Conservation (phyloP, 2,888 invertebrate species). For the Drosophila heteroneura region DNA sequence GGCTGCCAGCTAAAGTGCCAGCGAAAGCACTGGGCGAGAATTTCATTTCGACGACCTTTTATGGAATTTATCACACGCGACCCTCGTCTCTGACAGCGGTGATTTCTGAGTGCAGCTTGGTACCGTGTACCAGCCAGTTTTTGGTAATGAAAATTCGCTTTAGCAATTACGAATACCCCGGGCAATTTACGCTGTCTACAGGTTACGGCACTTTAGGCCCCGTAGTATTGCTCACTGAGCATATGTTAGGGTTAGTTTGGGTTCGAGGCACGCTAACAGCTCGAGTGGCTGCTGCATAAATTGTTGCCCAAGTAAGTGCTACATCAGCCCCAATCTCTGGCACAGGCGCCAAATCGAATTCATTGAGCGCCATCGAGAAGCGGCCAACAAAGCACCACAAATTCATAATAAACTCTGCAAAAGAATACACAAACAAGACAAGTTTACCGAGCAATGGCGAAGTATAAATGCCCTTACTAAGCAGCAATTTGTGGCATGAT, state of each 20-base stretch:
- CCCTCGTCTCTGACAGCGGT: slow-evolving; percentile 24
- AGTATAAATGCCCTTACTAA: background rate
- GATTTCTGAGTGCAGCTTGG: slow-evolving; percentile 32
- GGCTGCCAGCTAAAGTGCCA: slow-evolving; percentile 62
- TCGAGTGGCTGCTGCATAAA: slow-evolving; percentile 57
- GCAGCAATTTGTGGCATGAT: background rate
- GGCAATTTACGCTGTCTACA: slow-evolving; percentile 42
- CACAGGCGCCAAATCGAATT: slow-evolving; percentile 59
- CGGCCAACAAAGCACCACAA: slow-evolving; percentile 38
- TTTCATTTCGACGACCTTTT: slow-evolving; percentile 71
- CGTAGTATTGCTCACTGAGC: slow-evolving; percentile 3
- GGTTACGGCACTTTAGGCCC: slow-evolving; percentile 12
- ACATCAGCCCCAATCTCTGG: background rate
- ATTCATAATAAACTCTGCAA: slow-evolving; percentile 30
- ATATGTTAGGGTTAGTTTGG: slow-evolving; percentile 27
- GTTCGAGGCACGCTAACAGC: slow-evolving; percentile 45
- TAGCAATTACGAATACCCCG: slow-evolving; percentile 58
- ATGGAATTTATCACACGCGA: slow-evolving; percentile 73
- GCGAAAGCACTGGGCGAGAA: slow-evolving; percentile 52
- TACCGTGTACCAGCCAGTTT: slow-evolving; percentile 6
- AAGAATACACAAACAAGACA: background rate
- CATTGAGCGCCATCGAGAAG: slow-evolving; percentile 24
- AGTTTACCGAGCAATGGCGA: too few species aligned
- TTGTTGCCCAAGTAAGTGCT: slow-evolving; percentile 30
- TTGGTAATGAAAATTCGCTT: slow-evolving; percentile 73